Evolutionary conservation across 2,797 vertebrate genomes (phyloP).

Genomic region (Poecilia gillii): DNA sequence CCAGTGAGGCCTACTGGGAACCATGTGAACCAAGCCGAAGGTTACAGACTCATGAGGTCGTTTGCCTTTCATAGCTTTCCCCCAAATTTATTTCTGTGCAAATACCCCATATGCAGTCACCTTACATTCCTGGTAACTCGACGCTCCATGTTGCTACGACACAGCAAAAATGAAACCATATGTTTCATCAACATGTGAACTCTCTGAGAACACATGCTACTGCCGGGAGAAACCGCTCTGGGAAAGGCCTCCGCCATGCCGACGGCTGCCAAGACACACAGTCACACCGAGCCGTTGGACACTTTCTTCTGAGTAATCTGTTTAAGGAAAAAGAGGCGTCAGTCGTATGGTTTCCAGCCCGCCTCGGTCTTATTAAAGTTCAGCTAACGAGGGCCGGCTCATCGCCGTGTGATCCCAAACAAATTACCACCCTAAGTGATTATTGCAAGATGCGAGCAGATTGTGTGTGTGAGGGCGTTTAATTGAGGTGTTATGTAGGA

Average conservation of each 20-base stretch:
- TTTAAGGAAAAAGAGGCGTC: conserved; percentile 15
- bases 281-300: conserved; percentile 43
- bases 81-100: conserved; percentile 6
- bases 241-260: conserved; percentile 36
- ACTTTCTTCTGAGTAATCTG: conserved; percentile 54
- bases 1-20: conserved; percentile 31
- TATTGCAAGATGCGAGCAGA: conserved; percentile 31
- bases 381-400: conserved; percentile 28
- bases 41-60: conserved; percentile 36
- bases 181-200: conserved; percentile 53
- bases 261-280: conserved; percentile 49
- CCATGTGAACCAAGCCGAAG: conserved; percentile 48
- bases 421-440: conserved; percentile 31
- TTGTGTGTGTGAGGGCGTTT: conserved; percentile 28
- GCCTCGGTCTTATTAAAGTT: conserved; percentile 41
- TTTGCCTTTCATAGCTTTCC: conserved; percentile 23
- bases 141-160: conserved; percentile 29
- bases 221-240: conserved; percentile 34
- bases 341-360: conserved; percentile 38
- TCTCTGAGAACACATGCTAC: conserved; percentile 33
- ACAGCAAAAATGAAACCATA: conserved; percentile 60
- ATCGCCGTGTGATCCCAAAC: conserved; percentile 37
- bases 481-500: conserved; percentile 24
- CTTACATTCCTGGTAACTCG: conserved; percentile 18
- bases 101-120: conserved; percentile 4